Evolutionary conservation across 2,113 vertebrate species (phyloP).

Genomic region (Menidia beryllina): DNA sequence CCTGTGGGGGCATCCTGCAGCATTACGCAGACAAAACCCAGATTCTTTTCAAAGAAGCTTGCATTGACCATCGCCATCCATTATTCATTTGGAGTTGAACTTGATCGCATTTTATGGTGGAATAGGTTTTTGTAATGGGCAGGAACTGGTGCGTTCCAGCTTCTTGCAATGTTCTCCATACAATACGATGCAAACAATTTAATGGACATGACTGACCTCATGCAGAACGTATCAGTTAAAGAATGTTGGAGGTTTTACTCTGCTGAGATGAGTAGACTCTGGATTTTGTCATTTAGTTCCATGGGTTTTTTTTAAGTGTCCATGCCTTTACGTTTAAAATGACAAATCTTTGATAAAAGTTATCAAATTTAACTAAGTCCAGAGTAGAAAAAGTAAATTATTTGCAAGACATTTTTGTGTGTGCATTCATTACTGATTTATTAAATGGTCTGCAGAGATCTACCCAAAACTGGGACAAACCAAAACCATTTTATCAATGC

Average conservation of each 20-base stretch:
- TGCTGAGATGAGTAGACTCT: background rate
- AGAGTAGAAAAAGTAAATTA: constrained; percentile 1
- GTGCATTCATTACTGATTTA: constrained; percentile 24
- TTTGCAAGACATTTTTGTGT: constrained; percentile 20
- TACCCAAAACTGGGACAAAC: constrained; percentile 10
- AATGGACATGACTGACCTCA: constrained; percentile 22
- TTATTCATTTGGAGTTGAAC: constrained; percentile 46
- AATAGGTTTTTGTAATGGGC: constrained; percentile 34
- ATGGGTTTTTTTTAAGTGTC: too few relatives aligned
- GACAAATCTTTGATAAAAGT: background rate
- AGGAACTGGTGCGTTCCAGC: constrained; percentile 1
- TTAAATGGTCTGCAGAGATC: constrained; percentile 42
- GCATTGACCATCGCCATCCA: constrained; percentile 20
- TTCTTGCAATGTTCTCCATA: background rate
- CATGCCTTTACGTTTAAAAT: constrained; percentile 7
- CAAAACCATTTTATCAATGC: constrained; percentile 37
- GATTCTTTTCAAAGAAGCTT: constrained; percentile 11
- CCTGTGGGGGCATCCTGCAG: constrained; percentile 37
- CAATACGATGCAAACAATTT: constrained; percentile 23
- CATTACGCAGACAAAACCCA: constrained; percentile 24
- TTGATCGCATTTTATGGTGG: constrained; percentile 53
- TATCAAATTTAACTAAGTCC: background rate
- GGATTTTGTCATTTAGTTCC: background rate
- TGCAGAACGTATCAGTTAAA: constrained; percentile 7
- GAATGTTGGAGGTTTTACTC: constrained; percentile 7